These are phyloP conservation scores for Chaitophorus viminalis DNA, from an alignment of 2,888 invertebrate species.

Conservation along the genomic window DNA sequence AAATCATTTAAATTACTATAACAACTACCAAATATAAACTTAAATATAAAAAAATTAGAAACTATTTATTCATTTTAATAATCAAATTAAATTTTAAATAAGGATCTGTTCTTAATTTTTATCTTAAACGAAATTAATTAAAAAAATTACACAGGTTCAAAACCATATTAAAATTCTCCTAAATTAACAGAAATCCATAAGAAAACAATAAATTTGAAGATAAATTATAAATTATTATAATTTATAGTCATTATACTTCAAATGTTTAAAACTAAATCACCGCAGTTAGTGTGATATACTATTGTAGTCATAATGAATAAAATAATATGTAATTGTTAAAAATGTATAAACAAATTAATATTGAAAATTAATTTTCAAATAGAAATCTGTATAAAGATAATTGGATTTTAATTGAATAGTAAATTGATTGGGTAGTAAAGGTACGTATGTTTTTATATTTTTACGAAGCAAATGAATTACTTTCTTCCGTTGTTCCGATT, in stretches of 20 bases:
- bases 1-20: too few relatives aligned
- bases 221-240: not conserved
- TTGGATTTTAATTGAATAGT: constrained; percentile 2
- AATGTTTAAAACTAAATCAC: not conserved
- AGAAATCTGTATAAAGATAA: constrained; percentile 26
- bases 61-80: too few relatives aligned
- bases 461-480: constrained; percentile 3
- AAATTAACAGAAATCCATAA: not conserved
- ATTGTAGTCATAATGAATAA: not conserved
- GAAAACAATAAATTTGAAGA: not conserved
- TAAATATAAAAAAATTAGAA: too few relatives aligned
- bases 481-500: constrained; percentile 35
- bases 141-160: not conserved
- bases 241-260: not conserved
- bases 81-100: too few relatives aligned
- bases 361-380: not conserved
- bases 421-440: not conserved
- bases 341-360: not conserved
- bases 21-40: too few relatives aligned
- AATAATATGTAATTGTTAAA: not conserved
- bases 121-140: too few relatives aligned
- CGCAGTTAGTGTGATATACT: not conserved
- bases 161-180: not conserved
- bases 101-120: too few relatives aligned
- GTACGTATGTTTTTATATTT: not conserved